Percentiles rank a stretch among this genome's conserved stretches.
phyloP scores from a whole-genome alignment of 2,113 vertebrate species.

The Plectropomus leopardus region DNA sequence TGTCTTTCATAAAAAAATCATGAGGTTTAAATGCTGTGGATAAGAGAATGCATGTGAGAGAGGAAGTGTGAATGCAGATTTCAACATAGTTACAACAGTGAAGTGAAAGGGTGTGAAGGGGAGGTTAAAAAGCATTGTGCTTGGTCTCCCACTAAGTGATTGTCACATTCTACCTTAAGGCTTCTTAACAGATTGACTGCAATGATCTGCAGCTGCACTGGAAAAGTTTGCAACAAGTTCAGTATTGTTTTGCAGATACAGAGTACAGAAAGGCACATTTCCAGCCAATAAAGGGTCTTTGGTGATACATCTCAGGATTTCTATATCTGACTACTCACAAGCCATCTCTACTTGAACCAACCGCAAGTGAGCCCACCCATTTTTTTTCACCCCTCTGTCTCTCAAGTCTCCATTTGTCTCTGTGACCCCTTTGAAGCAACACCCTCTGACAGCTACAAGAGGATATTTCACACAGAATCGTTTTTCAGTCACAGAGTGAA shows the following conservation, averaged over 20 bases:
- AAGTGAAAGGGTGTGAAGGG: conserved; percentile 36
- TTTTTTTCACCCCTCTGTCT: conserved; percentile 6
- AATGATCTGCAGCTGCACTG: background rate
- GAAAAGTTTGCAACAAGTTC: background rate
- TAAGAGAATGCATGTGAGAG: background rate
- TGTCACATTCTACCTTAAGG: background rate
- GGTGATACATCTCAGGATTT: conserved; percentile 34
- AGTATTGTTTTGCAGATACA: conserved; percentile 5
- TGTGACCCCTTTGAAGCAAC: background rate
- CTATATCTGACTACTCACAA: conserved; percentile 22
- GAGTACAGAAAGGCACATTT: background rate
- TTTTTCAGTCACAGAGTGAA: background rate
- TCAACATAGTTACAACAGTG: conserved; percentile 43
- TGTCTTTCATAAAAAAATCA: background rate
- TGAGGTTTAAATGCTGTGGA: no score
- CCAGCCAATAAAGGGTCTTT: background rate
- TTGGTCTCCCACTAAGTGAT: background rate
- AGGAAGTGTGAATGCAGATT: conserved; percentile 60
- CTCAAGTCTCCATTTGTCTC: background rate
- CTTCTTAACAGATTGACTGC: background rate
- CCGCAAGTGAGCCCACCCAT: conserved; percentile 71
- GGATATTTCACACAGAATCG: background rate
- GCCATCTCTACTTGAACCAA: conserved; percentile 30
- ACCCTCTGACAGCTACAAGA: background rate
- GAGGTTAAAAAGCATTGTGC: conserved; percentile 14